Evolutionary conservation across 2,888 invertebrate genomes (phyloP).

Genomic region (Morpho helenor): DNA sequence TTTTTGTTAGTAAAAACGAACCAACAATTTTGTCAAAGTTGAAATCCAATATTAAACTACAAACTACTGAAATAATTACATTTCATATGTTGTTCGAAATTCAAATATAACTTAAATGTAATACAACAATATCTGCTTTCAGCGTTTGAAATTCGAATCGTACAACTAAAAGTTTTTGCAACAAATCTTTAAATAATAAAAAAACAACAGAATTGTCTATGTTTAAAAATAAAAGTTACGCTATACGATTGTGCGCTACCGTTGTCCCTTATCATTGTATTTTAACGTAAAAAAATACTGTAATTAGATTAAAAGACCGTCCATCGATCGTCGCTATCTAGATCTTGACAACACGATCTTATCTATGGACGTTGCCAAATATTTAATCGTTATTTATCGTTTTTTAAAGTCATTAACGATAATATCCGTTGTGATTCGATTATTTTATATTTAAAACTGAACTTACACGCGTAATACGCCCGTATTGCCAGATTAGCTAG

Average conservation of each 20-base stretch:
- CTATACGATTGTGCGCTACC: not conserved
- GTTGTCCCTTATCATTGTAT: slow-evolving; percentile 2
- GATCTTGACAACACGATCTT: slow-evolving; percentile 22
- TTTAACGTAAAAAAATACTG: slow-evolving; percentile 2
- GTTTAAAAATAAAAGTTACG: too few relatives aligned
- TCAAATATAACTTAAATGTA: too few relatives aligned
- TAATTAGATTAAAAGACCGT: slow-evolving; percentile 19
- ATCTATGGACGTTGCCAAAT: slow-evolving; percentile 16
- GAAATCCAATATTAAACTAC: too few relatives aligned
- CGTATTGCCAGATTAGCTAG: slow-evolving; percentile 39
- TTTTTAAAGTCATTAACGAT: slow-evolving; percentile 24
- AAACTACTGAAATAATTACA: too few relatives aligned
- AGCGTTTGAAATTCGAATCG: too few relatives aligned
- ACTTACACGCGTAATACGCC: slow-evolving; percentile 37
- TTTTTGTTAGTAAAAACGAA: too few relatives aligned
- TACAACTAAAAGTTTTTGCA: too few relatives aligned
- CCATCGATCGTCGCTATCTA: slow-evolving; percentile 26
- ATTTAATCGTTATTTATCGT: slow-evolving; percentile 13
- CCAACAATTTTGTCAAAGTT: too few relatives aligned
- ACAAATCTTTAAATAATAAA: too few relatives aligned
- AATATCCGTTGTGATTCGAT: slow-evolving; percentile 19
- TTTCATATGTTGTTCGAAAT: too few relatives aligned
- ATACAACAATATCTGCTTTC: too few relatives aligned
- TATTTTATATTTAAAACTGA: slow-evolving; percentile 12
- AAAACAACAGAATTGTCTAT: too few relatives aligned